Percentiles rank a stretch among this genome's conserved stretches.
Conservation (phyloP, 2,113 vertebrate species). For the Sprattus sprattus region DNA sequence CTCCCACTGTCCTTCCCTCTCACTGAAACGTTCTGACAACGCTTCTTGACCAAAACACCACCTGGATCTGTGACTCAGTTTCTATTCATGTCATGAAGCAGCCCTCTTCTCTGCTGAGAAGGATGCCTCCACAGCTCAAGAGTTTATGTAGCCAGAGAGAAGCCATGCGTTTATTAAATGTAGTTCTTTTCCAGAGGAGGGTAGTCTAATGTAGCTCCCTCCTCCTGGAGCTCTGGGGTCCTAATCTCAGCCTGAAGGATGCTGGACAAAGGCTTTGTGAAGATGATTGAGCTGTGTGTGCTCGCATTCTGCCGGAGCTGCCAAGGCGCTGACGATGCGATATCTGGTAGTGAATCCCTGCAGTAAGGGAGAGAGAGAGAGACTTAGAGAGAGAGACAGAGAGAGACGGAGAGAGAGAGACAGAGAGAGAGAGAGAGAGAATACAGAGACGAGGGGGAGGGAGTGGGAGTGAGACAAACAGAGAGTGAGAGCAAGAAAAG, state of each 20-base stretch:
- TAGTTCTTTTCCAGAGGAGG: background rate
- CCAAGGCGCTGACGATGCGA: background rate
- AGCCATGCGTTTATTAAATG: background rate
- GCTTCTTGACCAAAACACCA: background rate
- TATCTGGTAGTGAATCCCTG: background rate
- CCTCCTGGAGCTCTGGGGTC: background rate
- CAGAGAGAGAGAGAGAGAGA: background rate
- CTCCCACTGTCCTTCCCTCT: background rate
- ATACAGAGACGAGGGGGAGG: background rate
- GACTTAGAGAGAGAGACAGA: background rate
- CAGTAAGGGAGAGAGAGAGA: background rate
- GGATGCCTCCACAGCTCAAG: background rate
- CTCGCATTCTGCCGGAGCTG: background rate
- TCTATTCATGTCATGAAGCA: background rate
- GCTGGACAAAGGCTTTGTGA: background rate
- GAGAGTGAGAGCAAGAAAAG: background rate
- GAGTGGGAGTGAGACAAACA: background rate
- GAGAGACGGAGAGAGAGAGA: background rate
- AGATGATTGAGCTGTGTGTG: constrained; percentile 12
- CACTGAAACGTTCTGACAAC: background rate
- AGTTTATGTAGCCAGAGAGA: background rate
- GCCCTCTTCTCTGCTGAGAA: background rate
- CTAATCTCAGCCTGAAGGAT: background rate
- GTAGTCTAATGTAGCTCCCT: background rate
- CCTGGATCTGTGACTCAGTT: background rate